Percentiles rank a stretch among this genome's conserved stretches.
Evolutionary conservation across 2,113 vertebrate species (phyloP).

Genomic region (Fulmarus glacialis): DNA sequence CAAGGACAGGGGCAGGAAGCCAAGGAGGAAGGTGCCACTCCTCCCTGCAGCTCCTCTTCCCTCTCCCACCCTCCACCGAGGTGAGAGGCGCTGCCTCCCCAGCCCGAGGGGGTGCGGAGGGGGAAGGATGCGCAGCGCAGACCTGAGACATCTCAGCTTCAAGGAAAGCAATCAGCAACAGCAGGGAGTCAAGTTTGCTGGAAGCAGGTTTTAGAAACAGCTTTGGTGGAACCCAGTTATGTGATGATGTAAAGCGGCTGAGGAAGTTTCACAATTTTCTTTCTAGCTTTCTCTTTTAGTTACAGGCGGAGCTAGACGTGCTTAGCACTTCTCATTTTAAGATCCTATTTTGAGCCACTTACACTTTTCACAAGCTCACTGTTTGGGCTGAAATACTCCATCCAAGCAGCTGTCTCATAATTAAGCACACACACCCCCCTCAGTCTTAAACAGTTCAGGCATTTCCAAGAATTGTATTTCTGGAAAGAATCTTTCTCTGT

Average conservation of each 20-base stretch:
- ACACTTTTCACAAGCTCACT: not conserved
- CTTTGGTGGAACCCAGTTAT: not conserved
- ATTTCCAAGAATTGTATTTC: not conserved
- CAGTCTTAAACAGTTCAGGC: not conserved
- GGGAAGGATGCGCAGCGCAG: not conserved
- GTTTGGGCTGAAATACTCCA: constrained; percentile 25
- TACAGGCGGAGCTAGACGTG: not conserved
- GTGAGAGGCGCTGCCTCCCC: not conserved
- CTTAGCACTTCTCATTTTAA: not conserved
- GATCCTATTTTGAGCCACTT: not conserved
- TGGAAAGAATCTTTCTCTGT: not conserved
- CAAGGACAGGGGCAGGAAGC: not conserved
- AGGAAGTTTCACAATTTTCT: not conserved
- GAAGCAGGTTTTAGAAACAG: not conserved
- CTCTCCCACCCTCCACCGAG: not conserved
- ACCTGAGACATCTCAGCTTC: not conserved
- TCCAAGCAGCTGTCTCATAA: not conserved
- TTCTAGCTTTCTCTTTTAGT: not conserved
- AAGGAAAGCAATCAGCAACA: not conserved
- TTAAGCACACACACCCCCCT: not conserved
- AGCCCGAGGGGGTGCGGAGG: not conserved
- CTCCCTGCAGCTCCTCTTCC: not conserved
- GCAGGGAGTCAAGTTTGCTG: not conserved
- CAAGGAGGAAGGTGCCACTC: not conserved
- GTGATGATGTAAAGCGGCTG: not conserved